Base-by-base conservation (phyloP, 1,140 invertebrate species). In the Ips nitidus region DNA sequence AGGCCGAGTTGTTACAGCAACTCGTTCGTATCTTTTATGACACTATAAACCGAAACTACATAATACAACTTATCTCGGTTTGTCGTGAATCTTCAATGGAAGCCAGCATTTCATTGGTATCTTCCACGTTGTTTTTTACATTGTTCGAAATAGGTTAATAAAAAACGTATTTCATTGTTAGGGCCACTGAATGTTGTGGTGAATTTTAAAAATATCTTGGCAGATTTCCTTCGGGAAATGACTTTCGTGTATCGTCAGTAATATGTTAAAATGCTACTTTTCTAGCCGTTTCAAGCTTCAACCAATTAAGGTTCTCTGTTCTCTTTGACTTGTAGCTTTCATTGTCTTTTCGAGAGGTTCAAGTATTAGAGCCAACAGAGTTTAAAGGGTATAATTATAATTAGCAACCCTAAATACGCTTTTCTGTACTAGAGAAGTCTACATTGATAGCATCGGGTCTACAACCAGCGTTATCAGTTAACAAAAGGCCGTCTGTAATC, bases 11-110 rank as follows among this genome's bases (percentile, higher is more conserved):
- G 39, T 59, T 59, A 59, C 42, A 41, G 57, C 57, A 8, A n/a
- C 41, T 56, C 53, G 38, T 55, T 59, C 5, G 41, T 41, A 59
- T 59, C 40, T 59, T 59, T 59, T 59, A 59, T 59, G 39, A 42
- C 39, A 59, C 39, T 36, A 59, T 59, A 59, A 59, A 41, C 39
- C 8, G 4, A 5, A 59, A 59, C 38, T 59, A 59, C 39, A 41
- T 59, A 41, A 41, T 41, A 8, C 57, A 59, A 59, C 57, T 41
- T 59, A 41, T 59, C 38, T 41, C 7, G 8, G 37, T 22, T 37
- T 7, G 22, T 22, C 7, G 53, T 36, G 37, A 37, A 56, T 4
- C 37, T 36, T 56, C 7, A 36, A 56, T 37, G 38, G 53, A 56
- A 40, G 38, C 53, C 47, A 50, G 47, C 7, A 22, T 50, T 50